phyloP scores from a whole-genome alignment of 2,888 invertebrate genomes.

The Acanthosepion esculentum region DNA sequence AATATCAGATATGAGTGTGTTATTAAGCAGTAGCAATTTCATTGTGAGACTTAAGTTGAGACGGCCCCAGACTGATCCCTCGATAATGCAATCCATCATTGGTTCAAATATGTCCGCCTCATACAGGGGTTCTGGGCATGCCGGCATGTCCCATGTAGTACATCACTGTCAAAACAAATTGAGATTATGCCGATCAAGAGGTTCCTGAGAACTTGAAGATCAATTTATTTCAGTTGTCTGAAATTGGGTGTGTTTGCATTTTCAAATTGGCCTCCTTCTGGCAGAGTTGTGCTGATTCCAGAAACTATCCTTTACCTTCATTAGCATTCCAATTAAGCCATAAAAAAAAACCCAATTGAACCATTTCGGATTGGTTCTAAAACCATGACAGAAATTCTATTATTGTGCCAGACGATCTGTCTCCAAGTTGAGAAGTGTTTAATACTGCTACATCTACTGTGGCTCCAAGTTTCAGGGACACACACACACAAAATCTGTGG shows the following conservation, averaged over 20 bases:
- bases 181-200: neutral
- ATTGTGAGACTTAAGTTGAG: neutral
- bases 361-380: neutral
- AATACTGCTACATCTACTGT: neutral
- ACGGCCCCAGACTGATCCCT: slow-evolving; percentile 33
- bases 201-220: neutral
- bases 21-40: neutral
- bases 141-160: neutral
- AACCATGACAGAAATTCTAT: neutral
- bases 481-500: neutral
- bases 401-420: slow-evolving; percentile 10
- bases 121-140: neutral
- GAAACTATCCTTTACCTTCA: slow-evolving; percentile 6
- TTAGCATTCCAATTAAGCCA: neutral
- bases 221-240: slow-evolving; percentile 33
- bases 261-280: neutral
- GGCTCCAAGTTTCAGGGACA: neutral
- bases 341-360: neutral
- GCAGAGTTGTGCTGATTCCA: neutral
- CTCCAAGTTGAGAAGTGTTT: neutral
- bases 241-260: slow-evolving; percentile 2
- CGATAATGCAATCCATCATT: neutral
- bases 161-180: neutral
- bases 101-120: neutral
- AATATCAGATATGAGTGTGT: neutral